phyloP scores from a whole-genome alignment of 2,113 vertebrate genomes.

The Lycaon pictus region DNA sequence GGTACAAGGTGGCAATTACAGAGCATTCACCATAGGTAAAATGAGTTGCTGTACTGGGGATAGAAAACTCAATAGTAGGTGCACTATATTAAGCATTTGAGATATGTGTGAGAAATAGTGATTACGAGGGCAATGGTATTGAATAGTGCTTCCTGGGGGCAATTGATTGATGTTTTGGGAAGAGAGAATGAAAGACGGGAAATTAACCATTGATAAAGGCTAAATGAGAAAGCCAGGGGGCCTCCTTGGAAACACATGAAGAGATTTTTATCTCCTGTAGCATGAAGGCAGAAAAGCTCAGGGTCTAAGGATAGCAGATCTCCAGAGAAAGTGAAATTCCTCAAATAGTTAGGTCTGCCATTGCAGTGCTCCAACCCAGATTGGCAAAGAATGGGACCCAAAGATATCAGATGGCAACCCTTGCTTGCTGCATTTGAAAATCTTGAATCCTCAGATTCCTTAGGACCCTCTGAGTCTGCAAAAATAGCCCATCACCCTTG shows the following conservation, averaged over 20 bases:
- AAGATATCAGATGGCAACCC: background rate
- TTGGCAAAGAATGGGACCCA: background rate
- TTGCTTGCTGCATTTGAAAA: background rate
- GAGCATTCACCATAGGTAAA: background rate
- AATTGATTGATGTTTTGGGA: slow-evolving; percentile 45
- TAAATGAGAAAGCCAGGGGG: background rate
- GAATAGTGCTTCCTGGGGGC: background rate
- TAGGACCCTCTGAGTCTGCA: background rate
- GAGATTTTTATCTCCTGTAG: background rate
- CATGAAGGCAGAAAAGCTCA: background rate
- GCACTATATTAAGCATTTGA: background rate
- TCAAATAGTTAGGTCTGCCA: background rate
- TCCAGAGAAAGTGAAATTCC: background rate
- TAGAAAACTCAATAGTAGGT: background rate
- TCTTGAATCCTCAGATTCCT: background rate
- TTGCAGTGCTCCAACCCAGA: background rate
- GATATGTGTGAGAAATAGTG: background rate
- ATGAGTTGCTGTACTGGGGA: background rate
- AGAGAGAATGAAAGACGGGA: slow-evolving; percentile 24
- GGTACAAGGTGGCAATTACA: background rate
- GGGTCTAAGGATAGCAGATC: background rate
- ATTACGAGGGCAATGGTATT: background rate
- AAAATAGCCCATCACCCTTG: background rate
- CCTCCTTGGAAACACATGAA: background rate
- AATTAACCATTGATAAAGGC: background rate